Percentiles rank a stretch among this genome's conserved stretches.
phyloP scores from a whole-genome alignment of 2,113 vertebrate genomes.

The Pelmatolapia mariae region DNA sequence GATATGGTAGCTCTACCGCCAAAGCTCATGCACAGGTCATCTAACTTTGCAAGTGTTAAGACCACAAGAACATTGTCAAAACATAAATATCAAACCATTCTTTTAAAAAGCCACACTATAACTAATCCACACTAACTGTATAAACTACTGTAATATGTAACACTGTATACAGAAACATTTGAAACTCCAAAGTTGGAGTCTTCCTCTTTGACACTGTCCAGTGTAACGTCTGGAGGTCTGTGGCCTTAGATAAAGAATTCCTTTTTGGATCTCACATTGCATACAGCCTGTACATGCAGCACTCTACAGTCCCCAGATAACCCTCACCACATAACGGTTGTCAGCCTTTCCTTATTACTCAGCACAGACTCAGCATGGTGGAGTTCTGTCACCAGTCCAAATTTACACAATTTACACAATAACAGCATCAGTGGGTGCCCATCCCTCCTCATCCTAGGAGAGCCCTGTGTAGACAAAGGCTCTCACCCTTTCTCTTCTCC shows the following conservation, averaged over 20 bases:
- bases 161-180: background rate
- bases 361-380: constrained; percentile 2
- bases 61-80: background rate
- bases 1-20: background rate
- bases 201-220: background rate
- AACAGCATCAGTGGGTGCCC: background rate
- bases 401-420: background rate
- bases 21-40: background rate
- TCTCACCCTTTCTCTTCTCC: background rate
- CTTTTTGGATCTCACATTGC: constrained; percentile 25
- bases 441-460: background rate
- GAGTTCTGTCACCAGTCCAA: background rate
- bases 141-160: background rate
- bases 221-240: background rate
- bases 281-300: background rate
- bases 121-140: background rate
- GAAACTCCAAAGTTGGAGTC: background rate
- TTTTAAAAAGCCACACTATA: background rate
- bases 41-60: background rate
- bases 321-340: background rate
- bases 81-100: background rate
- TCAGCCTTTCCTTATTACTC: constrained; percentile 17
- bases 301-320: constrained; percentile 19
- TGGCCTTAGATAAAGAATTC: constrained; percentile 8
- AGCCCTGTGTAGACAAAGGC: background rate